Evolutionary conservation across 2,888 invertebrate genomes (phyloP).

Genomic region (Cryptops parisi): DNA sequence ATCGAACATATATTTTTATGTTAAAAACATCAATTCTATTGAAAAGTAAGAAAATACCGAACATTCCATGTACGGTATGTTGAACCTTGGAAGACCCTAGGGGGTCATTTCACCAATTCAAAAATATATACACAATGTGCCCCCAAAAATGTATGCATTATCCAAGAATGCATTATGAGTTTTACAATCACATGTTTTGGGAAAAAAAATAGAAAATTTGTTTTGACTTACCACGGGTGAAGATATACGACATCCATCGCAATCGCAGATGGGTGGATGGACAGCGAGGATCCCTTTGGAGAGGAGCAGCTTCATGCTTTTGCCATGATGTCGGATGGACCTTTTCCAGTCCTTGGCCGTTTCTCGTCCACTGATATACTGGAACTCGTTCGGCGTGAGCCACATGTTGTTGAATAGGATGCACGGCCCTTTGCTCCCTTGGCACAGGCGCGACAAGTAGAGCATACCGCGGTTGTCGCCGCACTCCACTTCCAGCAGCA

Average conservation of each 20-base stretch:
- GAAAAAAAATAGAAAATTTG: background rate
- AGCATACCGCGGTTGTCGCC: slow-evolving; percentile 30
- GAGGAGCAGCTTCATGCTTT: slow-evolving; percentile 35
- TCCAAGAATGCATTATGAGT: too few species aligned
- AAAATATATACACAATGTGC: too few species aligned
- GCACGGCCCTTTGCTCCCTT: slow-evolving; percentile 37
- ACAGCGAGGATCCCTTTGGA: slow-evolving; percentile 34
- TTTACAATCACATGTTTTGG: too few species aligned
- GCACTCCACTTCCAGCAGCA: slow-evolving; percentile 31
- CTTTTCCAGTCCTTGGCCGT: slow-evolving; percentile 38
- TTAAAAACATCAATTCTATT: too few species aligned
- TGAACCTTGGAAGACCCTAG: too few species aligned
- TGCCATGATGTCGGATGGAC: slow-evolving; percentile 36
- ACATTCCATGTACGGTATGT: too few species aligned
- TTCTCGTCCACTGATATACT: slow-evolving; percentile 36
- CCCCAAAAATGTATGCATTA: too few species aligned
- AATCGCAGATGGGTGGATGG: slow-evolving; percentile 32
- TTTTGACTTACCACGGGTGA: slow-evolving; percentile 19
- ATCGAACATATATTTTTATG: too few species aligned
- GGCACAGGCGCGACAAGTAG: slow-evolving; percentile 31
- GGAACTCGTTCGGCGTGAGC: slow-evolving; percentile 38
- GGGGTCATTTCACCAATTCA: too few species aligned
- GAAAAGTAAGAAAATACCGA: too few species aligned
- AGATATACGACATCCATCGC: slow-evolving; percentile 26
- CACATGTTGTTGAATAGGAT: slow-evolving; percentile 32